Conservation (phyloP, 1,140 invertebrate genomes). For the Drosophila lacteicornis region DNA sequence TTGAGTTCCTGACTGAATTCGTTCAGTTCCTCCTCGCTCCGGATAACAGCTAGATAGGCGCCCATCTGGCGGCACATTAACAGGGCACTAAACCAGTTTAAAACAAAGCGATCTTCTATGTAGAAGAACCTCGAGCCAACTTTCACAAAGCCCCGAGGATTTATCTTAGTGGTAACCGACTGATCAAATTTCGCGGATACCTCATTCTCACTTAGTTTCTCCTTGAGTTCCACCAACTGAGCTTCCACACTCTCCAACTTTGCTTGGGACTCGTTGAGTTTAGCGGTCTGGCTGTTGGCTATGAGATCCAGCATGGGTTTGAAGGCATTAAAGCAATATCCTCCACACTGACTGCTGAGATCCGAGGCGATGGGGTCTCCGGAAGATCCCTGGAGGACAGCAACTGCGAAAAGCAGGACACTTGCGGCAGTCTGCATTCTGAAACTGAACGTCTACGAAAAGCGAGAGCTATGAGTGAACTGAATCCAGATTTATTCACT, state of each 20-base stretch:
- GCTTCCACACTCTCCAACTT: background rate
- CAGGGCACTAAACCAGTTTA: background rate
- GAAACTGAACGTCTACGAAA: background rate
- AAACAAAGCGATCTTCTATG: slow-evolving; percentile 3
- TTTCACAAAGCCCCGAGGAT: background rate
- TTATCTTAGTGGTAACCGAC: background rate
- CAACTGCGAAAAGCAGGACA: background rate
- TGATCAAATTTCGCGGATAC: background rate
- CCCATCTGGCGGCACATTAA: slow-evolving; percentile 10
- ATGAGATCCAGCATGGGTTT: slow-evolving; percentile 5
- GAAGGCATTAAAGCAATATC: slow-evolving; percentile 10
- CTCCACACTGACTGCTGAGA: slow-evolving; percentile 3
- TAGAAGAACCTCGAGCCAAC: background rate
- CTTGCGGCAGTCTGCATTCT: background rate
- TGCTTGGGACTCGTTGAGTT: background rate
- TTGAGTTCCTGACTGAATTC: background rate
- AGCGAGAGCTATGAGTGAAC: background rate
- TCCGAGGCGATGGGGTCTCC: background rate
- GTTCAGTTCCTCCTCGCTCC: background rate
- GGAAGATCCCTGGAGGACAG: background rate
- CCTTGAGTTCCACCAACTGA: background rate
- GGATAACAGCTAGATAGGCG: background rate
- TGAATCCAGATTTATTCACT: background rate
- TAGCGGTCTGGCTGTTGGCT: background rate
- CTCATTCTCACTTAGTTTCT: background rate